Conservation (phyloP, 2,888 invertebrate genomes). For the Acanthosepion esculentum region DNA sequence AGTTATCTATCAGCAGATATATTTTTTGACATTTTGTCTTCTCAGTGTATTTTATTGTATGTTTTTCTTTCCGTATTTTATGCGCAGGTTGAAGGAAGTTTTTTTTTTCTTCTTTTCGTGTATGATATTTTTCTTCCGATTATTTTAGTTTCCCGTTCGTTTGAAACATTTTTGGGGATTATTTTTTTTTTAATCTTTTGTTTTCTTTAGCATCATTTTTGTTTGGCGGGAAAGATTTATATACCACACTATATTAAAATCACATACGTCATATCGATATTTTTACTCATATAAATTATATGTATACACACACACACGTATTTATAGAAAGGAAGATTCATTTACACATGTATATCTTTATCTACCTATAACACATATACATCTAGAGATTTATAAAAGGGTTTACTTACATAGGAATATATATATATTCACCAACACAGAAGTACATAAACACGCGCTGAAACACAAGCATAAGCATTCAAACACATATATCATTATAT, state of each 20-base stretch:
- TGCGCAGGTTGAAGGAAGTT: background rate
- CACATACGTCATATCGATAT: background rate
- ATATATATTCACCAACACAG: background rate
- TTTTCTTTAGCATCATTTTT: background rate
- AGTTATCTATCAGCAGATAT: conserved; percentile 23
- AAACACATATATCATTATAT: no score
- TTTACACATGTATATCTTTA: background rate
- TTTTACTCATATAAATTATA: background rate
- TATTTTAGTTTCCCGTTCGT: background rate
- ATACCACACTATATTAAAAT: background rate
- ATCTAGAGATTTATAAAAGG: background rate
- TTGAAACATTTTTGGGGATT: background rate
- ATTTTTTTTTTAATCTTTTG: background rate
- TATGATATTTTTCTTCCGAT: background rate
- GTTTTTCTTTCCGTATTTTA: background rate
- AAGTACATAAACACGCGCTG: no score
- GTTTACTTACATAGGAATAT: background rate
- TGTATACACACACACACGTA: no score
- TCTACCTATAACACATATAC: background rate
- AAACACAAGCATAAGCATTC: no score
- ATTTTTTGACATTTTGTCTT: conserved; percentile 33
- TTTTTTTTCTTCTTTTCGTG: background rate
- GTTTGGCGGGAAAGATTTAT: conserved; percentile 6
- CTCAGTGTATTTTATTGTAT: background rate
- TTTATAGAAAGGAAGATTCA: no score